Base-by-base conservation (phyloP, 92 coral and sea anemone genomes). In the Blastomussa wellsi region DNA sequence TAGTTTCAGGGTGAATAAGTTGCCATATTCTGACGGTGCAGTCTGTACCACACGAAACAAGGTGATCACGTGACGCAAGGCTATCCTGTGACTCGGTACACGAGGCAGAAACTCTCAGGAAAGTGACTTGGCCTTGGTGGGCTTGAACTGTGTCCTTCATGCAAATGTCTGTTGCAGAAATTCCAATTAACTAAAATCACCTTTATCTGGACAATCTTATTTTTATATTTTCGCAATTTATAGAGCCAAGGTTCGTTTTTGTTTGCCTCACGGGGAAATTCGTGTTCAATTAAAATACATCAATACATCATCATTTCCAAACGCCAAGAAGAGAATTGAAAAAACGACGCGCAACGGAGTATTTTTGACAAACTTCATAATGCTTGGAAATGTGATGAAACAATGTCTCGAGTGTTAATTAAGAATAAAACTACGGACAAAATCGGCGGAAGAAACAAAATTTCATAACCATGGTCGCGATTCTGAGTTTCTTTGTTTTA, bases 141-240 rank as follows among this genome's bases (percentile, higher is more conserved):
- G 98, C 99, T 87, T 95, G 98, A 65, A 96, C 78, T 72, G 83
- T 88, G 17, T 91, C 96, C 76, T 84, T 89, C 99, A 96, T 96
- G 76, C 65, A 49, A 37, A 93, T 90, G 28, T 88, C 99, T 96
- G 52, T 17, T 68, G 47, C 20, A 77, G 38, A 49, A 33, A 22
- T n/a, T 44, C 12, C 6, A 44, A 10, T n/a, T n/a, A n/a, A n/a
- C n/a, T n/a, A n/a, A n/a, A n/a, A n/a, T 52, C 59, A 15, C 24
- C 59, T 17, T 52, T 52, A 4, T 4, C 6, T 52, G 59, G 2
- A 52, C 6, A 17, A 52, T 14, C 2, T 15, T 52, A 10, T 14
- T 52, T 52, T 17, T 15, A 22, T 52, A 17, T 52, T 52, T 20
- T 7, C 2, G 59, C 59, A 57, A 26, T 24, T 57, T 22, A 57